These are phyloP conservation scores for Diploptera punctata DNA, from an alignment of 2,888 invertebrate species.

Conservation along the genomic window DNA sequence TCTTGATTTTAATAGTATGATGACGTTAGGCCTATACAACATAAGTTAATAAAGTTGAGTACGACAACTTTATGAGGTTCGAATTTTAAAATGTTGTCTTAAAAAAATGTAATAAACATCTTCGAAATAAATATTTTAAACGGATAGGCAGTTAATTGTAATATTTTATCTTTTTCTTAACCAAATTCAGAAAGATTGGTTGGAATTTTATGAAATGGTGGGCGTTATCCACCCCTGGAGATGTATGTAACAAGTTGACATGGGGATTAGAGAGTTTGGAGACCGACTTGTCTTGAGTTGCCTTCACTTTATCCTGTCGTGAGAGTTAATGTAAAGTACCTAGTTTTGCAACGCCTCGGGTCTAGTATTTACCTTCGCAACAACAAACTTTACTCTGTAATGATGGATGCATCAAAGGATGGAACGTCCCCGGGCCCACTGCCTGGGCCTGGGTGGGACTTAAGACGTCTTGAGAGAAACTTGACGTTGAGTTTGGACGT, in stretches of 20 bases:
- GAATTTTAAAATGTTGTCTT: too few species aligned
- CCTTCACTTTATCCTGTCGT: constrained; percentile 23
- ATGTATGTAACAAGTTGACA: constrained; percentile 21
- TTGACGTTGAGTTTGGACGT: constrained; percentile 27
- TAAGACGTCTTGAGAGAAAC: constrained; percentile 26
- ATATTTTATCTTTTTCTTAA: too few species aligned
- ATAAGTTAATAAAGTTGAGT: too few species aligned
- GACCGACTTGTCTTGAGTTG: constrained; percentile 27
- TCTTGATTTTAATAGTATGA: too few species aligned
- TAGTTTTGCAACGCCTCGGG: constrained; percentile 25
- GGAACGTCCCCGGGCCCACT: constrained; percentile 11
- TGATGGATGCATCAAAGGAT: constrained; percentile 30
- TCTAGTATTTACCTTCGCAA: constrained; percentile 20
- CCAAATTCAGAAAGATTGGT: too few species aligned
- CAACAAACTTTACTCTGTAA: constrained; percentile 27
- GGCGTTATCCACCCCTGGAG: too few species aligned
- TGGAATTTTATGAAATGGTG: too few species aligned
- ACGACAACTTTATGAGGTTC: too few species aligned
- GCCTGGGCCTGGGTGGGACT: constrained; percentile 20
- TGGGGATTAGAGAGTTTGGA: constrained; percentile 25
- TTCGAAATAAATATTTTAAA: too few species aligned
- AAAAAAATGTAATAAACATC: too few species aligned
- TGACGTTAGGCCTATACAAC: too few species aligned
- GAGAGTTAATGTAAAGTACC: constrained; percentile 21
- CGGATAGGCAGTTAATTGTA: too few species aligned